A percentile compares a stretch with the other conserved stretches of the same genome.
Evolutionary conservation across 2,888 invertebrate genomes (phyloP).

Genomic region (Drosophila pseudotalamancana): DNA sequence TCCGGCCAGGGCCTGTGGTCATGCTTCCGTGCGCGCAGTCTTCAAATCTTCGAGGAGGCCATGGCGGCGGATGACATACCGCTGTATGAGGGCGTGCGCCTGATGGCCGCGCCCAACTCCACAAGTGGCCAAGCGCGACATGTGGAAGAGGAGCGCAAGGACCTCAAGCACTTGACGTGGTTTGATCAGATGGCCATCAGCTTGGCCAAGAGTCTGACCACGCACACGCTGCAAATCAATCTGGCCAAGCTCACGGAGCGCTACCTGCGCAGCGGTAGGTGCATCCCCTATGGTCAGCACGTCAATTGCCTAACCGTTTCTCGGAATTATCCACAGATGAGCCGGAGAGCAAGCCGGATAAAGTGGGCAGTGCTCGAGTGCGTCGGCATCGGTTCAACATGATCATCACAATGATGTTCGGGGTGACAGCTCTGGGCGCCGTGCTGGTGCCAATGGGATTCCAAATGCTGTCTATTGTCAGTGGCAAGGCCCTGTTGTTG

Average conservation of each 20-base stretch:
- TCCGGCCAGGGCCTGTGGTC: constrained; percentile 81
- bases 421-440: constrained; percentile 90
- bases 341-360: constrained; percentile 19
- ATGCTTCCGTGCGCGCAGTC: constrained; percentile 74
- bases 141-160: constrained; percentile 48
- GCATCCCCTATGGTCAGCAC: neutral
- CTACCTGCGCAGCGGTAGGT: constrained; percentile 52
- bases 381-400: constrained; percentile 88
- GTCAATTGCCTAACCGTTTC: neutral
- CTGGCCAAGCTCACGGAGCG: constrained; percentile 83
- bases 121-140: constrained; percentile 2
- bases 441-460: constrained; percentile 93
- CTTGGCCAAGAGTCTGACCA: constrained; percentile 86
- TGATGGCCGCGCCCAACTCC: constrained; percentile 74
- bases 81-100: constrained; percentile 87
- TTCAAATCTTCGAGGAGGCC: constrained; percentile 86
- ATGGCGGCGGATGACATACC: constrained; percentile 87
- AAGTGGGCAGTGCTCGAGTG: constrained; percentile 81
- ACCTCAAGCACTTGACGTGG: constrained; percentile 84
- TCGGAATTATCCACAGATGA: constrained; percentile 10
- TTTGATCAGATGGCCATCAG: constrained; percentile 86
- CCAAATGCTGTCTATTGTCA: constrained; percentile 92
- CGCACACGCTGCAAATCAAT: constrained; percentile 89
- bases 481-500: constrained; percentile 91
- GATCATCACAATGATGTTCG: constrained; percentile 92